Evolutionary conservation across 2,113 vertebrate species (phyloP).

Genomic region (Laticauda laticaudata): DNA sequence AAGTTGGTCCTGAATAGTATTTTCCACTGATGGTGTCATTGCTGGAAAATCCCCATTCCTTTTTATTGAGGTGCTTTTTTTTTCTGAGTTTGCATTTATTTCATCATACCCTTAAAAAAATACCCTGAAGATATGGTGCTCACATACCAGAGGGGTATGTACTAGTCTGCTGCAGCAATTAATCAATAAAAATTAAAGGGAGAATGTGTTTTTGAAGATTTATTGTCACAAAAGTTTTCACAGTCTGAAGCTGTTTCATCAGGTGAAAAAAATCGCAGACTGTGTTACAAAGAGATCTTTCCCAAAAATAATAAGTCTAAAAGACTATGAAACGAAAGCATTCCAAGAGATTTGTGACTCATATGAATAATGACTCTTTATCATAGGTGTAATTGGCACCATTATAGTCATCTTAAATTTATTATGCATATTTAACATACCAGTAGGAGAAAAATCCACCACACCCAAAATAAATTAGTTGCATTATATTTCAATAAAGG

Average conservation of each 20-base stretch:
- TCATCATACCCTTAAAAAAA: not conserved
- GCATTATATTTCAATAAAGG: not conserved
- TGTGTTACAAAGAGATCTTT: not conserved
- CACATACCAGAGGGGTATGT: not conserved
- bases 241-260: not conserved
- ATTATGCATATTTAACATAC: not conserved
- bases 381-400: not conserved
- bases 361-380: not conserved
- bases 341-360: not conserved
- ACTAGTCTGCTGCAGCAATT: not conserved
- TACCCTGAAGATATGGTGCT: not conserved
- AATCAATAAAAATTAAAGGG: not conserved
- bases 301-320: not conserved
- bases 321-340: not conserved
- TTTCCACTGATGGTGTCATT: slow-evolving; percentile 23
- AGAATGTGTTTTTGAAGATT: not conserved
- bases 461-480: not conserved
- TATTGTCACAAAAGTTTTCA: not conserved
- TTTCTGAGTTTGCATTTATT: not conserved
- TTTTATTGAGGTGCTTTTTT: not conserved
- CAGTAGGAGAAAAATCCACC: not conserved
- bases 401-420: not conserved
- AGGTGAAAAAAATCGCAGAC: not conserved
- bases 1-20: slow-evolving; percentile 26
- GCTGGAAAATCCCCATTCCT: slow-evolving; percentile 47